Percentiles rank a stretch among this genome's conserved stretches.
Conservation (phyloP, 2,888 invertebrate species). For the Harpalus rufipes region DNA sequence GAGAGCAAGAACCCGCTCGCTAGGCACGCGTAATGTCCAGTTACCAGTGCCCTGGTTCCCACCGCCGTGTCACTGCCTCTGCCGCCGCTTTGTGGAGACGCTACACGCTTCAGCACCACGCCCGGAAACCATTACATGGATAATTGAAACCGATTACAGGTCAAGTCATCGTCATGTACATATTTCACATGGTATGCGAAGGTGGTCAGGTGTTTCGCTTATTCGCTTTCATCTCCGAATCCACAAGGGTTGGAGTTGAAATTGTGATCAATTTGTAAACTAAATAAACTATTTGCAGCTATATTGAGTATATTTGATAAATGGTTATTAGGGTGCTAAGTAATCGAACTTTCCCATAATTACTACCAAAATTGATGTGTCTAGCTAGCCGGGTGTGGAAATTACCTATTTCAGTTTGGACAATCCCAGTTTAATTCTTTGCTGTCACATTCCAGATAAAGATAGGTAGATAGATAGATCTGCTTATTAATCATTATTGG, state of each 20-base stretch:
- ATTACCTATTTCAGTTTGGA: too few species aligned
- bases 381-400: background rate
- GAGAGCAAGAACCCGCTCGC: constrained; percentile 26
- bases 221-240: background rate
- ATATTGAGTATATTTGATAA: background rate
- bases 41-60: constrained; percentile 39
- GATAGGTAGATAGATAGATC: too few species aligned
- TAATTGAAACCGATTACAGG: constrained; percentile 14
- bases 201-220: too few species aligned
- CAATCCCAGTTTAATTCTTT: too few species aligned
- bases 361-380: background rate
- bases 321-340: background rate
- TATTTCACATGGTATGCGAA: too few species aligned
- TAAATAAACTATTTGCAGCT: background rate
- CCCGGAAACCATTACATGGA: constrained; percentile 2
- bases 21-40: constrained; percentile 15
- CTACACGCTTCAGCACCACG: constrained; percentile 7
- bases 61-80: background rate
- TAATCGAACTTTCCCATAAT: background rate
- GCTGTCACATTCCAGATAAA: too few species aligned
- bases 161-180: too few species aligned
- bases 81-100: constrained; percentile 6
- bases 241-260: background rate
- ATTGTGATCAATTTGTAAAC: background rate
- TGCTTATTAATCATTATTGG: too few species aligned